Conservation (phyloP, 2,888 invertebrate species). For the Nomada ferruginata region DNA sequence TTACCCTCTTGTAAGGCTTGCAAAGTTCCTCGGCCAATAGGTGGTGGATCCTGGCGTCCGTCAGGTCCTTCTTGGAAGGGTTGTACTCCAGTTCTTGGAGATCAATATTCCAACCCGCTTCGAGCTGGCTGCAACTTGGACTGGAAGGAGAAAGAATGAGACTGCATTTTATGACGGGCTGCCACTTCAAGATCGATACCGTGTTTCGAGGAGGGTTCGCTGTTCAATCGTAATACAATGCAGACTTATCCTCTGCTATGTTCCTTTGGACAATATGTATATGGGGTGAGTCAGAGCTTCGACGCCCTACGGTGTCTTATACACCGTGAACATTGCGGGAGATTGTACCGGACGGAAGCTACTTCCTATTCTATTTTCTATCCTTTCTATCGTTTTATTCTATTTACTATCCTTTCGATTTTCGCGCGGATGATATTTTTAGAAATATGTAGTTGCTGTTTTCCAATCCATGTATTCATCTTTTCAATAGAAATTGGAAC, state of each 20-base stretch:
- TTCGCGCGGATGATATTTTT: neutral
- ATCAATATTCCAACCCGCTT: conserved; percentile 95
- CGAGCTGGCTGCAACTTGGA: conserved; percentile 93
- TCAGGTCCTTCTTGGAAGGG: conserved; percentile 95
- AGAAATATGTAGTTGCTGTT: neutral
- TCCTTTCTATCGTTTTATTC: no score
- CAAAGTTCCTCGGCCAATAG: conserved; percentile 94
- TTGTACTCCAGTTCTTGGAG: conserved; percentile 97
- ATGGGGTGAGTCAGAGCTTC: neutral
- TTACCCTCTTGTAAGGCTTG: conserved; percentile 94
- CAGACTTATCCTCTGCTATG: conserved; percentile 42
- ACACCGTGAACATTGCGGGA: no score
- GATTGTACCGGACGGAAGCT: conserved; percentile 3
- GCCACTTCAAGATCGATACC: conserved; percentile 64
- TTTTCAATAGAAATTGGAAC: neutral
- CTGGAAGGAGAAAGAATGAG: conserved; percentile 84
- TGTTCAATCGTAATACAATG: conserved; percentile 56
- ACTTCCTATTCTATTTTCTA: neutral
- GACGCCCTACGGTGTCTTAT: conserved; percentile 5
- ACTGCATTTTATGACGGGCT: conserved; percentile 66
- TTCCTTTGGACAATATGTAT: neutral
- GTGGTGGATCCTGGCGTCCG: conserved; percentile 97
- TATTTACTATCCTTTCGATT: neutral
- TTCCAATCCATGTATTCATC: neutral
- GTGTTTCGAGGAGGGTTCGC: conserved; percentile 42